Percentiles rank a stretch among this genome's conserved stretches.
These are phyloP conservation scores for Nemapogon koenigi DNA, from an alignment of 2,888 invertebrate genomes.

Conservation along the genomic window DNA sequence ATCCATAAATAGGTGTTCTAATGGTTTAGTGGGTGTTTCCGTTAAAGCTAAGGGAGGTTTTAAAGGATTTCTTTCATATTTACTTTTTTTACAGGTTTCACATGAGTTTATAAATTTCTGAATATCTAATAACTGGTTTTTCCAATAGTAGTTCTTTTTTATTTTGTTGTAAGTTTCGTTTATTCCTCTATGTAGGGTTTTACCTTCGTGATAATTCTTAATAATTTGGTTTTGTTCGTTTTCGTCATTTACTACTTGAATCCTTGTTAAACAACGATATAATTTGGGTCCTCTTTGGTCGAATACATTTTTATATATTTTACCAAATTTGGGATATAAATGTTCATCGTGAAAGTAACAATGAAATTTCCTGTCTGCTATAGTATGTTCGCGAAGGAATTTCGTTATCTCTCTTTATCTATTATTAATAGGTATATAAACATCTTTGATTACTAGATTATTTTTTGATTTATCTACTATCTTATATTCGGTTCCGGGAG, in stretches of 20 bases:
- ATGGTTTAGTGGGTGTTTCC: slow-evolving; percentile 19
- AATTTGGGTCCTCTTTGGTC: slow-evolving; percentile 18
- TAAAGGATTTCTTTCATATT: slow-evolving; percentile 22
- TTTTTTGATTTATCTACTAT: slow-evolving; percentile 19
- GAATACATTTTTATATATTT: slow-evolving; percentile 17
- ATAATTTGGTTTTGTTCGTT: slow-evolving; percentile 13
- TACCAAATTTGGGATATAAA: slow-evolving; percentile 15
- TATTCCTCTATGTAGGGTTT: slow-evolving; percentile 12
- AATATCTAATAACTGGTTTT: slow-evolving; percentile 14
- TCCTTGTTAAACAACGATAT: slow-evolving; percentile 15
- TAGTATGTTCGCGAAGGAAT: slow-evolving; percentile 15
- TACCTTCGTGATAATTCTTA: slow-evolving; percentile 16
- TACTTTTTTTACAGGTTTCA: slow-evolving; percentile 20
- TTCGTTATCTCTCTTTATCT: slow-evolving; percentile 15
- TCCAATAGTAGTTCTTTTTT: slow-evolving; percentile 8
- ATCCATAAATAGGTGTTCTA: slow-evolving; percentile 21
- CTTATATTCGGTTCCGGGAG: slow-evolving; percentile 16
- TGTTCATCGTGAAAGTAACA: slow-evolving; percentile 16
- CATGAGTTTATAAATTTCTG: slow-evolving; percentile 22
- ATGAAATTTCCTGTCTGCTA: slow-evolving; percentile 16
- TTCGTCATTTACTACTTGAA: slow-evolving; percentile 17
- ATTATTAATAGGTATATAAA: slow-evolving; percentile 17
- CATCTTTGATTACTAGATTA: slow-evolving; percentile 15
- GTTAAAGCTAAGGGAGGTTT: slow-evolving; percentile 20
- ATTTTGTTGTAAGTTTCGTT: slow-evolving; percentile 10